A percentile compares a stretch with the other conserved stretches of the same genome.
phyloP scores from a whole-genome alignment of 1,140 invertebrate genomes.

The Lordiphosa mommai region DNA sequence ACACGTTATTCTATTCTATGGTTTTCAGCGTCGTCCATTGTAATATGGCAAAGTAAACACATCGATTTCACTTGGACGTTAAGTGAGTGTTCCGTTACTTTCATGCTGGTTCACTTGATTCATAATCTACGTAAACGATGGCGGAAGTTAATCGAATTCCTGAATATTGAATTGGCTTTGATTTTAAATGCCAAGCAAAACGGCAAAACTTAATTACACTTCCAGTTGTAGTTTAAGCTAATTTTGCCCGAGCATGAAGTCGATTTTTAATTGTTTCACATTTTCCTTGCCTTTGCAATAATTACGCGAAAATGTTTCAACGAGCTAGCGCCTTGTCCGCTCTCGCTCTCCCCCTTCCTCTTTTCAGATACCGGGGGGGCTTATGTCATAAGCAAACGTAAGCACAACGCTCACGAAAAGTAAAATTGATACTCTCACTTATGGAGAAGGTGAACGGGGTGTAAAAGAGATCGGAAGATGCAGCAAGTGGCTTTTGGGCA shows the following conservation, averaged over 20 bases:
- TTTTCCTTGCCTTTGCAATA: conserved; percentile 21
- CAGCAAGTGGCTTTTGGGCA: conserved; percentile 36
- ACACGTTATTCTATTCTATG: not conserved
- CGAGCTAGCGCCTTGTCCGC: not conserved
- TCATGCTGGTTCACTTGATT: too few relatives aligned
- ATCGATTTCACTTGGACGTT: conserved; percentile 29
- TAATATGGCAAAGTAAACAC: too few relatives aligned
- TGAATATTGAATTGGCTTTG: conserved; percentile 28
- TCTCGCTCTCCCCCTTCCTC: not conserved
- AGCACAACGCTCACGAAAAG: conserved; percentile 36
- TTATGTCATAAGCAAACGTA: conserved; percentile 50
- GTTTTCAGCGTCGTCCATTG: not conserved
- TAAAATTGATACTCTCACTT: conserved; percentile 67
- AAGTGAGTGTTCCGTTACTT: conserved; percentile 19
- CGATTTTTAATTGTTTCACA: conserved; percentile 36
- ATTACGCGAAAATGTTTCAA: conserved; percentile 31
- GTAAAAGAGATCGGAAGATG: conserved; percentile 6
- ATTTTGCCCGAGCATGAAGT: conserved; percentile 36
- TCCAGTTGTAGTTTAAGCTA: conserved; percentile 33
- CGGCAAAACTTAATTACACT: conserved; percentile 37
- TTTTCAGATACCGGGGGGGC: not conserved
- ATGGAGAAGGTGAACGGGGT: not conserved
- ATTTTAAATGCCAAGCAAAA: conserved; percentile 18
- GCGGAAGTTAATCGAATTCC: conserved; percentile 54
- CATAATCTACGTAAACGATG: conserved; percentile 49